Conservation (phyloP, 2,113 vertebrate genomes). For the Daphoenositta chrysoptera region DNA sequence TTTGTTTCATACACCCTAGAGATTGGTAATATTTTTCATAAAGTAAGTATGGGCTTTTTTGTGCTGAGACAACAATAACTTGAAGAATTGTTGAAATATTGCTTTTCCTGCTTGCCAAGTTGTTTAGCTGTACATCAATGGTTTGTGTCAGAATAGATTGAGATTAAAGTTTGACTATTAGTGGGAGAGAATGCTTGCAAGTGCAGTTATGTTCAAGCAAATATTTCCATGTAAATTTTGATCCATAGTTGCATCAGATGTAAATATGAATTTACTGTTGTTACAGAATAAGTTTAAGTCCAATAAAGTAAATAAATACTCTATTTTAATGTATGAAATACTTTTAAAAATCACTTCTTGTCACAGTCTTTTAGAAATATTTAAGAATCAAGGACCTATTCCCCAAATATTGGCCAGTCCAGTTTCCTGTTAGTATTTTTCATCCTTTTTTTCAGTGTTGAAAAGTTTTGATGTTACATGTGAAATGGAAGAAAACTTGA, state of each 20-base stretch:
- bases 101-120: background rate
- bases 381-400: background rate
- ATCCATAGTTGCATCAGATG: background rate
- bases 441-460: background rate
- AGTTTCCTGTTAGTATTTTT: background rate
- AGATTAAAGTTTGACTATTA: background rate
- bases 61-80: slow-evolving; percentile 23
- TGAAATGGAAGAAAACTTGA: background rate
- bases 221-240: background rate
- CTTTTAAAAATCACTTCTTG: background rate
- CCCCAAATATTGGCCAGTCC: background rate
- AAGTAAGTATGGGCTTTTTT: background rate
- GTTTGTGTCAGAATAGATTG: background rate
- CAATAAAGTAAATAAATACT: background rate
- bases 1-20: slow-evolving; percentile 6
- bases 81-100: slow-evolving; percentile 11
- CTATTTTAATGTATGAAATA: background rate
- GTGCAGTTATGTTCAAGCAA: background rate
- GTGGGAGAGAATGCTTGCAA: background rate
- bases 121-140: background rate
- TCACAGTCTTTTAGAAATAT: background rate
- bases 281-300: background rate
- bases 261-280: background rate
- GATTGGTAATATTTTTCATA: slow-evolving; percentile 14
- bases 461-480: background rate